A percentile compares a stretch with the other conserved stretches of the same genome.
phyloP scores from a whole-genome alignment of 2,888 invertebrate species.

The Sepioteuthis lessoniana region DNA sequence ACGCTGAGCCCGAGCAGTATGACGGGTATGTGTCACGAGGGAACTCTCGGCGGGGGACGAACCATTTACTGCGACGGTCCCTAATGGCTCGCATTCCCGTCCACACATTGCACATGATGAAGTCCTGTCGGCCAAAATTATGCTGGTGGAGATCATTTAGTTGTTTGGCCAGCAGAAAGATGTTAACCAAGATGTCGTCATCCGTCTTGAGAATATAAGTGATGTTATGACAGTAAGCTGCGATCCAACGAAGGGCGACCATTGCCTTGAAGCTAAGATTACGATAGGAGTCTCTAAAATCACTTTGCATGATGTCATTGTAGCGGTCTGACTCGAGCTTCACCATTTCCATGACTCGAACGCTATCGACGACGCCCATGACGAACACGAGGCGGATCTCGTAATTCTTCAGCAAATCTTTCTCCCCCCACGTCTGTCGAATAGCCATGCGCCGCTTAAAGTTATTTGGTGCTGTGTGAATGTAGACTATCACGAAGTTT shows the following conservation, averaged over 20 bases:
- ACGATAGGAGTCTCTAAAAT: slow-evolving; percentile 75
- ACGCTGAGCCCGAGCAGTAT: slow-evolving; percentile 76
- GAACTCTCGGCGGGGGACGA: slow-evolving; percentile 74
- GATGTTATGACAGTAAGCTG: slow-evolving; percentile 71
- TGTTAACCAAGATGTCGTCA: slow-evolving; percentile 76
- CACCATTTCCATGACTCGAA: slow-evolving; percentile 62
- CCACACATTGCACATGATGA: slow-evolving; percentile 74
- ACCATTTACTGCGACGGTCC: slow-evolving; percentile 75
- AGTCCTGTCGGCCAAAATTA: slow-evolving; percentile 55
- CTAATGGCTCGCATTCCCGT: slow-evolving; percentile 74
- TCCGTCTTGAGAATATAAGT: slow-evolving; percentile 76
- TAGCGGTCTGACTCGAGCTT: slow-evolving; percentile 68
- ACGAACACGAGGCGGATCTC: slow-evolving; percentile 70
- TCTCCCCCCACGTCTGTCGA: slow-evolving; percentile 73
- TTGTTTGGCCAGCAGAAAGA: slow-evolving; percentile 74
- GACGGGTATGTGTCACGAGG: slow-evolving; percentile 73
- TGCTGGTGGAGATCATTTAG: slow-evolving; percentile 60
- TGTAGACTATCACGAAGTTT: slow-evolving; percentile 67
- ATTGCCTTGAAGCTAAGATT: slow-evolving; percentile 77
- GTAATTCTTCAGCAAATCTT: slow-evolving; percentile 59
- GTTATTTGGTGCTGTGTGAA: slow-evolving; percentile 73
- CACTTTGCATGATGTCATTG: slow-evolving; percentile 73
- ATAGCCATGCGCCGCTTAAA: slow-evolving; percentile 69
- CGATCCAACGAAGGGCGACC: slow-evolving; percentile 75
- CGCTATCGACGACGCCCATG: slow-evolving; percentile 65